Base-by-base conservation (phyloP, 2,113 vertebrate species). In the Hiodon tergisus region DNA sequence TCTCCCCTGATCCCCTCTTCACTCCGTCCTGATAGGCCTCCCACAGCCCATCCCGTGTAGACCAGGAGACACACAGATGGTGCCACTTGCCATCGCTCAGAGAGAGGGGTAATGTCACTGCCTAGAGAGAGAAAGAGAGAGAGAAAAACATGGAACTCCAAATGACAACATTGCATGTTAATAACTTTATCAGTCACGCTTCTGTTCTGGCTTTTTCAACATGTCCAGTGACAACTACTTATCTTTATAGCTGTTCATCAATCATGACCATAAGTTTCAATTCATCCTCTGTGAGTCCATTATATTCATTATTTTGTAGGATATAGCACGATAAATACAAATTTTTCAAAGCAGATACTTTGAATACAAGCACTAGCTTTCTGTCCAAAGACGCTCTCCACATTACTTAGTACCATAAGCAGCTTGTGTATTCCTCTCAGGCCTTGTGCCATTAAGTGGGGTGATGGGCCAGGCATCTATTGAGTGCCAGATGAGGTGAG, bases 1-100 rank as follows among this genome's bases (percentile, higher is more conserved):
- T 89, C 1, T 83, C 86, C 58, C 93, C 93, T 0, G 87, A 89
- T 2, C 93, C 93, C 72, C 87, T 84, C 81, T 91, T 89, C 54
- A 88, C 85, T 0, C 93, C 93, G 5, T 94, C 92, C 81, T 93
- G 91, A 81, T 91, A 94, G 70, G 87, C 87, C 79, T 93, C 90
- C 93, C 93, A 94, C 66, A 87, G 77, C 3, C 93, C 93, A 0
- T 93, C 92, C 58, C 90, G 86, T 0, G 91, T 92, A 0, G 92
- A 85, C 93, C 93, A 94, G 0, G 91, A 92, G 74, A 93, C 87
- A 73, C 92, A 93, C 52, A 94, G 69, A 14, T 94, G 93, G 76
- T 94, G 93, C 92, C 93, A 93, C 79, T 90, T 90, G 11, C 85
- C 91, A 57, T 93, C 93, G n/a, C 81, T 84, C 77, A 94, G 76